phyloP scores from a whole-genome alignment of 2,888 invertebrate species.

The Pardosa pseudoannulata region DNA sequence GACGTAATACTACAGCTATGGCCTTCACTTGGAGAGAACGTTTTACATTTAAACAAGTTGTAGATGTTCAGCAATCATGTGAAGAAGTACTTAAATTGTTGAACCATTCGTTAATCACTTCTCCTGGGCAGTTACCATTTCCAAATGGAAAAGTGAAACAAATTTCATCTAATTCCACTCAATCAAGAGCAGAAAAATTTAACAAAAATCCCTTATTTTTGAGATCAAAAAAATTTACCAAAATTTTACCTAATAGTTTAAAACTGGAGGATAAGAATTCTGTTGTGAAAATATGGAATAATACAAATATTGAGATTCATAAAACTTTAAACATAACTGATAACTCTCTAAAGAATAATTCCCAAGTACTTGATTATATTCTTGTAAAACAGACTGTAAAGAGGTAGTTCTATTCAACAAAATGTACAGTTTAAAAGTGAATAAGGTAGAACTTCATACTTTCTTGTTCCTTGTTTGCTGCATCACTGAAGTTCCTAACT shows the following conservation, averaged over 20 bases:
- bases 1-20: slow-evolving; percentile 69
- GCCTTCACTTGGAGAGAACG: slow-evolving; percentile 65
- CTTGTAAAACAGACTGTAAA: slow-evolving; percentile 1
- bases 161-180: not conserved
- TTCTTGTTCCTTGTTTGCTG: not conserved
- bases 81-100: slow-evolving; percentile 34
- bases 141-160: slow-evolving; percentile 45
- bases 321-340: slow-evolving; percentile 36
- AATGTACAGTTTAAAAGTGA: not conserved
- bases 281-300: slow-evolving; percentile 13
- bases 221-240: not conserved
- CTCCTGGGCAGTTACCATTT: slow-evolving; percentile 47
- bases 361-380: not conserved
- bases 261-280: slow-evolving; percentile 13
- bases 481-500: not conserved
- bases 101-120: slow-evolving; percentile 46
- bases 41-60: slow-evolving; percentile 60
- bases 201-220: slow-evolving; percentile 43
- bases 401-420: not conserved
- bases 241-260: not conserved
- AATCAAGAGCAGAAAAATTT: not conserved
- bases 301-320: slow-evolving; percentile 57
- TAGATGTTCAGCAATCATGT: slow-evolving; percentile 62
- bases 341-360: not conserved
- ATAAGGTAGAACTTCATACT: not conserved